Evolutionary conservation across 2,888 invertebrate genomes (phyloP).

Genomic region (Coelogynopora nodosa): DNA sequence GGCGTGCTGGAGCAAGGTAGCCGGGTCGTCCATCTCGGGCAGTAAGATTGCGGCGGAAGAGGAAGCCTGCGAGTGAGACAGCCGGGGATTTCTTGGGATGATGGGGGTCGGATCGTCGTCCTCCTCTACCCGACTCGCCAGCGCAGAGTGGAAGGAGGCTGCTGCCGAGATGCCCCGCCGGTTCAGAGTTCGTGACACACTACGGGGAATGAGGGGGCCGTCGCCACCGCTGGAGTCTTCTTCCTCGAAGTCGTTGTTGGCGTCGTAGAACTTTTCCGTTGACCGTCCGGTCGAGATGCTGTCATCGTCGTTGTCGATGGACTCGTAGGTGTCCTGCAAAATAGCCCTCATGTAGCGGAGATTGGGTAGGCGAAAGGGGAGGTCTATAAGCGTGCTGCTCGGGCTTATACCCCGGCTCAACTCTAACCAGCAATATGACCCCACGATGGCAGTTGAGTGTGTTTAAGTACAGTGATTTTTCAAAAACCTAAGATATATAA

Average conservation of each 20-base stretch:
- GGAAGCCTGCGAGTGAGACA: background rate
- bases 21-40: background rate
- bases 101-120: background rate
- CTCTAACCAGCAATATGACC: too few species aligned
- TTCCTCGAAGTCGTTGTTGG: background rate
- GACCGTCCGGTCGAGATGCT: background rate
- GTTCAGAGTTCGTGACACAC: background rate
- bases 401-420: too few species aligned
- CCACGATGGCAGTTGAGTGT: too few species aligned
- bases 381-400: too few species aligned
- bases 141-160: slow-evolving; percentile 17
- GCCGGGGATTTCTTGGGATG: too few species aligned
- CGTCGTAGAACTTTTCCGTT: background rate
- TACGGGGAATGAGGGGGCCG: background rate
- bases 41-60: background rate
- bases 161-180: background rate
- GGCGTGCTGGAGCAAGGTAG: background rate
- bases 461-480: too few species aligned
- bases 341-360: slow-evolving; percentile 43
- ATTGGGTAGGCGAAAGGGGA: too few species aligned
- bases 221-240: background rate
- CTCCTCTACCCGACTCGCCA: background rate
- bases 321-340: slow-evolving; percentile 41
- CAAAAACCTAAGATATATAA: too few species aligned
- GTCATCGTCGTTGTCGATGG: slow-evolving; percentile 35